Percentiles rank a stretch among this genome's conserved stretches.
Conservation (phyloP, 2,888 invertebrate genomes). For the Timandra comae region DNA sequence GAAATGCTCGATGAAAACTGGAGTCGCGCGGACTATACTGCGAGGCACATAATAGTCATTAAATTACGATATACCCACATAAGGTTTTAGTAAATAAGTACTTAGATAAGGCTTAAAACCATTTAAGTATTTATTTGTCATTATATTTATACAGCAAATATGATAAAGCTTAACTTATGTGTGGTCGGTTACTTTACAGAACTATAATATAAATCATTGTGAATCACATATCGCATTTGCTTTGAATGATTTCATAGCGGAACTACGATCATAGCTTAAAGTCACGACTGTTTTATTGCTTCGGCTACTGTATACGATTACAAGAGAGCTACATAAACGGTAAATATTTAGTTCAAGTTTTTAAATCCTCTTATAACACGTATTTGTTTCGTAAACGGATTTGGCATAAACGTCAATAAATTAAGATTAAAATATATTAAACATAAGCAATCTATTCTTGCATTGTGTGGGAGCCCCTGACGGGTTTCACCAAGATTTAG, state of each 20-base stretch:
- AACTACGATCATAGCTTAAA: slow-evolving; percentile 30
- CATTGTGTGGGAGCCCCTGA: slow-evolving; percentile 32
- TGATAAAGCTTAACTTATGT: slow-evolving; percentile 23
- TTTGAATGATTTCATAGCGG: slow-evolving; percentile 36
- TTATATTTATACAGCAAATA: slow-evolving; percentile 3
- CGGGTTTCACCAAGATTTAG: slow-evolving; percentile 43
- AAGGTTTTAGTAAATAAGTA: too few species aligned
- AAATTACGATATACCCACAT: too few species aligned
- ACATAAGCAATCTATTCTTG: slow-evolving; percentile 30
- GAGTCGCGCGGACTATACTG: too few species aligned
- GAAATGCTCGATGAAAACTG: too few species aligned
- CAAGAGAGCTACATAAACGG: slow-evolving; percentile 18
- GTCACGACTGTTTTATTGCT: slow-evolving; percentile 29
- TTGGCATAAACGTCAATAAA: slow-evolving; percentile 29
- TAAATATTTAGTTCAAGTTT: slow-evolving; percentile 17
- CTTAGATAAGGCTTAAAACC: too few species aligned
- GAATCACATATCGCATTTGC: slow-evolving; percentile 29
- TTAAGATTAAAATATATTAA: slow-evolving; percentile 32
- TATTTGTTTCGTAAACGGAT: slow-evolving; percentile 17
- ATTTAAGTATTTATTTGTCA: background rate
- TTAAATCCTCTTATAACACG: slow-evolving; percentile 21
- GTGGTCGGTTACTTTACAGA: slow-evolving; percentile 28
- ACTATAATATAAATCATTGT: slow-evolving; percentile 27
- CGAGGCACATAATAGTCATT: too few species aligned
- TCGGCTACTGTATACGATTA: slow-evolving; percentile 28